Percentiles rank a stretch among this genome's conserved stretches.
Evolutionary conservation across 92 coral and sea anemone species (phyloP).

Genomic region (Palythoa grandiflora): DNA sequence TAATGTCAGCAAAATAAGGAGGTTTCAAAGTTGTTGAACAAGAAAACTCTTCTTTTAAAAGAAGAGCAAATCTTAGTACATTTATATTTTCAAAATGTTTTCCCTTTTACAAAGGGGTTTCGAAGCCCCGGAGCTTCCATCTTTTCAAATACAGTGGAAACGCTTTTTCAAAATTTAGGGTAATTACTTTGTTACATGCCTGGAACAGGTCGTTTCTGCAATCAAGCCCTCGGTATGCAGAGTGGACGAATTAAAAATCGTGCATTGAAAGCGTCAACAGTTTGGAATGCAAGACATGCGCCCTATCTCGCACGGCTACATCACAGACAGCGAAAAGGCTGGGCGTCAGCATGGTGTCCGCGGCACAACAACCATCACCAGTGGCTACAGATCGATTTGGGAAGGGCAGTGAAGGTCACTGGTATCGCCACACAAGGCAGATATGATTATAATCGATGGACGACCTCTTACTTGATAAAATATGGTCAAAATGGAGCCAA

Average conservation of each 20-base stretch:
- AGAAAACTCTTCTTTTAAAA: no score
- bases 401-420: constrained; percentile 64
- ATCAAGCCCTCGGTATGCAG: constrained; percentile 76
- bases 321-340: constrained; percentile 51
- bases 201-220: constrained; percentile 73
- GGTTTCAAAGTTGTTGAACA: no score
- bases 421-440: constrained; percentile 92
- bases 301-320: constrained; percentile 78
- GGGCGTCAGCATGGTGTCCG: constrained; percentile 78
- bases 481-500: constrained; percentile 83
- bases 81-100: no score
- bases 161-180: background rate
- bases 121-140: background rate
- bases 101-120: no score
- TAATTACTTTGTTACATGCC: background rate
- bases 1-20: no score
- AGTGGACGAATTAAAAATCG: constrained; percentile 77
- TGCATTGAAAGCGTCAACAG: constrained; percentile 82
- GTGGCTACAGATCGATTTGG: constrained; percentile 75
- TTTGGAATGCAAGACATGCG: constrained; percentile 61
- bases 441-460: constrained; percentile 68
- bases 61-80: background rate
- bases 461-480: constrained; percentile 67
- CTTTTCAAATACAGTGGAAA: background rate
- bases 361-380: constrained; percentile 64